Evolutionary conservation across 2,888 invertebrate species (phyloP).

Genomic region (Pasiphila rectangulata): DNA sequence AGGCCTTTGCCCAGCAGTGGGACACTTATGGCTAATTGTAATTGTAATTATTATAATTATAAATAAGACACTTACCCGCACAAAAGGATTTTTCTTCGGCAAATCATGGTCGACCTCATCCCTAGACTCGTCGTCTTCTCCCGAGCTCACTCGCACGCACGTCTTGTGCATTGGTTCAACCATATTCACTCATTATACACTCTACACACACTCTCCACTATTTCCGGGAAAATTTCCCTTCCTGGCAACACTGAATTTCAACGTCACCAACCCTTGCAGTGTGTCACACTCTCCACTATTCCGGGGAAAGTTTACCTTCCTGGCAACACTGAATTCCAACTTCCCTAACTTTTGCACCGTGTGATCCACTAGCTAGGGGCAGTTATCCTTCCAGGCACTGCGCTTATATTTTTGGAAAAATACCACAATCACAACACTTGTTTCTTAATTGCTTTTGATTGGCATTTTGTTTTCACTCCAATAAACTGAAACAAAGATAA

Average conservation of each 20-base stretch:
- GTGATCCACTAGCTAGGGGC: too few relatives aligned
- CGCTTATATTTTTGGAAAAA: too few relatives aligned
- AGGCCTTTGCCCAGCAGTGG: too few relatives aligned
- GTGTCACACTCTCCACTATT: too few relatives aligned
- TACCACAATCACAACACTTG: too few relatives aligned
- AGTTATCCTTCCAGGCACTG: too few relatives aligned
- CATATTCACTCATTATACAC: slow-evolving; percentile 75
- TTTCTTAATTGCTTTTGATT: slow-evolving; percentile 4
- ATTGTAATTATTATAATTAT: background rate
- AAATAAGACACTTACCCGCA: slow-evolving; percentile 58
- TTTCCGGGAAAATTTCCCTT: slow-evolving; percentile 8
- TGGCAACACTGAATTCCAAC: too few relatives aligned
- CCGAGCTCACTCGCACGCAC: slow-evolving; percentile 72
- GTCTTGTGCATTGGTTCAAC: slow-evolving; percentile 72
- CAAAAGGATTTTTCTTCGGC: slow-evolving; percentile 71
- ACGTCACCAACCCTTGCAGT: slow-evolving; percentile 2
- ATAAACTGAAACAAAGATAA: slow-evolving; percentile 23
- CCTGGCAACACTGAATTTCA: slow-evolving; percentile 9
- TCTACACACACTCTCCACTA: slow-evolving; percentile 9
- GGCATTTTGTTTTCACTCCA: slow-evolving; percentile 11
- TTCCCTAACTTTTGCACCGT: too few relatives aligned
- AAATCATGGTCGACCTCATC: slow-evolving; percentile 70
- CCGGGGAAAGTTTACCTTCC: too few relatives aligned
- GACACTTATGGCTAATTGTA: too few relatives aligned
- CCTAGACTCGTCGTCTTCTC: slow-evolving; percentile 67